phyloP scores from a whole-genome alignment of 2,113 vertebrate genomes.

The Tiliqua scincoides region DNA sequence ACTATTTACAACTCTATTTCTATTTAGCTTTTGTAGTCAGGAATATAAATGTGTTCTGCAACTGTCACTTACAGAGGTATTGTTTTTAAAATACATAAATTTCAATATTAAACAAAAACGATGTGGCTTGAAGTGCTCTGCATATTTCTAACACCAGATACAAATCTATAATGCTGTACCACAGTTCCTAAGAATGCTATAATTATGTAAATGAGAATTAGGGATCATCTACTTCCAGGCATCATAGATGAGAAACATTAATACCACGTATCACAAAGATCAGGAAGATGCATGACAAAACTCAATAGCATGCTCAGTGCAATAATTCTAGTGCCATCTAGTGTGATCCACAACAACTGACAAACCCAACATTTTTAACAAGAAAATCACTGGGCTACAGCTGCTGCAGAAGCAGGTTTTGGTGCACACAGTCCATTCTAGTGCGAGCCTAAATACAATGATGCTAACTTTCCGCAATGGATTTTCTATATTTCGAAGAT shows the following conservation, averaged over 20 bases:
- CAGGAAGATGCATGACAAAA: constrained; percentile 44
- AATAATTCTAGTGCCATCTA: constrained; percentile 73
- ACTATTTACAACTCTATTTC: neutral
- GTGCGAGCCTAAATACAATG: too few species aligned
- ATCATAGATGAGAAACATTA: constrained; percentile 44
- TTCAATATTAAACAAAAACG: neutral
- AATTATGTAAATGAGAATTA: constrained; percentile 54
- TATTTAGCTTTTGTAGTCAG: neutral
- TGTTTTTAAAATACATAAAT: neutral
- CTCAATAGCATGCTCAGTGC: constrained; percentile 7
- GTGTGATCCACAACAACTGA: neutral
- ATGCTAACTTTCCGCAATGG: too few species aligned
- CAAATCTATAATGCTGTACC: constrained; percentile 29
- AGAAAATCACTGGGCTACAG: constrained; percentile 10
- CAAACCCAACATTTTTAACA: fast-evolving
- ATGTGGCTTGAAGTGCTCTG: neutral
- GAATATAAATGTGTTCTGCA: neutral
- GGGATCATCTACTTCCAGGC: constrained; percentile 54
- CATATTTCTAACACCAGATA: neutral
- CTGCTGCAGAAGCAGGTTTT: too few species aligned
- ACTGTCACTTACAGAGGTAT: neutral
- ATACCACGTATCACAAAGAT: constrained; percentile 49
- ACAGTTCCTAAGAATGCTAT: neutral
- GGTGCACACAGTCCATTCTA: too few species aligned
- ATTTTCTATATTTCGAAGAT: too few species aligned